A percentile compares a stretch with the other conserved stretches of the same genome.
Conservation (phyloP, 2,797 vertebrate species). For the Poeciliopsis gracilis region DNA sequence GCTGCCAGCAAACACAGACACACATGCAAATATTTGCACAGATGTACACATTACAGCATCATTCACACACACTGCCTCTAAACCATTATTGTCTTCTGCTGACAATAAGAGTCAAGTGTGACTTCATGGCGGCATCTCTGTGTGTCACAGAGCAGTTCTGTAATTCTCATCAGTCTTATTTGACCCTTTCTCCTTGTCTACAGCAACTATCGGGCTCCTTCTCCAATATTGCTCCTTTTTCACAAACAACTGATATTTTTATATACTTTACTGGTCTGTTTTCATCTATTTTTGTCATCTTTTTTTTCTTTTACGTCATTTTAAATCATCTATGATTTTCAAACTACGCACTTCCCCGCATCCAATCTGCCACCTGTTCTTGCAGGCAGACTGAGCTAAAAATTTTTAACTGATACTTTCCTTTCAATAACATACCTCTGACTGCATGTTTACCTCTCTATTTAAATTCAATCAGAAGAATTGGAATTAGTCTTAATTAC, state of each 20-base stretch:
- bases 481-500: slow-evolving; percentile 64
- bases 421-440: slow-evolving; percentile 27
- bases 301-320: neutral
- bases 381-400: neutral
- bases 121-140: slow-evolving; percentile 59
- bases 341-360: neutral
- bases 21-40: slow-evolving; percentile 27
- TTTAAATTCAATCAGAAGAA: slow-evolving; percentile 68
- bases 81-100: slow-evolving; percentile 69
- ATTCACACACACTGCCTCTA: slow-evolving; percentile 50
- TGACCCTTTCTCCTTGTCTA: slow-evolving; percentile 43
- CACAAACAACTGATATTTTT: slow-evolving; percentile 38
- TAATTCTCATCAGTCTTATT: slow-evolving; percentile 54
- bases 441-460: slow-evolving; percentile 60
- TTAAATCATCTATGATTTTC: neutral
- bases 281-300: slow-evolving; percentile 10
- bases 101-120: slow-evolving; percentile 68
- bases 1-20: slow-evolving; percentile 34
- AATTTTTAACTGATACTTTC: neutral
- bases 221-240: slow-evolving; percentile 17
- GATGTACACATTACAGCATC: slow-evolving; percentile 66
- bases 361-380: neutral
- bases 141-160: slow-evolving; percentile 48
- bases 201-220: slow-evolving; percentile 42
- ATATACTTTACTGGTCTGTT: slow-evolving; percentile 18